phyloP scores from a whole-genome alignment of 1,140 invertebrate species.

The Aphaenogaster floridana region DNA sequence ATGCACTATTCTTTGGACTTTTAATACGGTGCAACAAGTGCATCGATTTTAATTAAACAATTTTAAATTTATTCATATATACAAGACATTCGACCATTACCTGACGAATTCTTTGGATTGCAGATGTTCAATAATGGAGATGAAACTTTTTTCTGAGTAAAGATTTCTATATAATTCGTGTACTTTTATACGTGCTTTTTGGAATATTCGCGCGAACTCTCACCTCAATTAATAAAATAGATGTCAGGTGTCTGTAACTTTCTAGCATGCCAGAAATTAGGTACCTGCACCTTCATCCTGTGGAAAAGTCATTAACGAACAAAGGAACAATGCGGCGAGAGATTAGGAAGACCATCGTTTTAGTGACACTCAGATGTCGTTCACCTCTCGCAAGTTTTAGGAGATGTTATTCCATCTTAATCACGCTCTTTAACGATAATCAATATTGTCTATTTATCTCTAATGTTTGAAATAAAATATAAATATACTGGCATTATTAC shows the following conservation, averaged over 20 bases:
- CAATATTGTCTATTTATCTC: neutral
- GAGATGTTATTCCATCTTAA: neutral
- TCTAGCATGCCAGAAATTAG: slow-evolving; percentile 45
- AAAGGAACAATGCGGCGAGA: slow-evolving; percentile 46
- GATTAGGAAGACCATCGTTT: slow-evolving; percentile 20
- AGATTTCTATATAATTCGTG: neutral
- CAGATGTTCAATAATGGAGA: neutral
- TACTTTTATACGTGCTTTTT: slow-evolving; percentile 22
- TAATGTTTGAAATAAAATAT: neutral
- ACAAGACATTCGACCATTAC: neutral
- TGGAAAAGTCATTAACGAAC: slow-evolving; percentile 15
- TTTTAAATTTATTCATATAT: neutral
- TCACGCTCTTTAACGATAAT: neutral
- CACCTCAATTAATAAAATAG: slow-evolving; percentile 53
- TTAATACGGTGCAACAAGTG: no score
- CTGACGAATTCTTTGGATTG: neutral
- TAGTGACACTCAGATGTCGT: neutral
- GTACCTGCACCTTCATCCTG: neutral
- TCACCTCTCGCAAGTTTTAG: neutral
- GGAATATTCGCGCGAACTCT: slow-evolving; percentile 33
- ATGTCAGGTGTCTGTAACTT: slow-evolving; percentile 27
- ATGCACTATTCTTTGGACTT: neutral
- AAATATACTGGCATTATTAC: neutral
- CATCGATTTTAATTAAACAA: neutral
- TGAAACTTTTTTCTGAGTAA: neutral